These are phyloP conservation scores for Mirounga angustirostris DNA, from an alignment of 2,113 vertebrate genomes.

Conservation along the genomic window DNA sequence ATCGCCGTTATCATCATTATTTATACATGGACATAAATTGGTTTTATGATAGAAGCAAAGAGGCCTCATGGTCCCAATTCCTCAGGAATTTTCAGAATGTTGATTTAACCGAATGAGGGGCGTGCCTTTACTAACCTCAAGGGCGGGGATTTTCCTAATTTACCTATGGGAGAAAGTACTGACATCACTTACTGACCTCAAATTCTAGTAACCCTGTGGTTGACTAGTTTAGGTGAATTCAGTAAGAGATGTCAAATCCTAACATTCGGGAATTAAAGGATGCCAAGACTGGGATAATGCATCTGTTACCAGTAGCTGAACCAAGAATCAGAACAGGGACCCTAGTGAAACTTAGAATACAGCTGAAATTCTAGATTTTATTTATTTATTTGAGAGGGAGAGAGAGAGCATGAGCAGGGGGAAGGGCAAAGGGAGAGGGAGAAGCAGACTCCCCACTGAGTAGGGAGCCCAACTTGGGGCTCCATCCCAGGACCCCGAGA, in stretches of 20 bases:
- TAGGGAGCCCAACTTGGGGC: neutral
- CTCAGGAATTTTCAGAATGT: neutral
- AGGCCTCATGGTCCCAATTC: neutral
- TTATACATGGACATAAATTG: neutral
- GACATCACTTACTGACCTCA: neutral
- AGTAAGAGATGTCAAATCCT: neutral
- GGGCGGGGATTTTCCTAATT: neutral
- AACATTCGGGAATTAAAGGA: neutral
- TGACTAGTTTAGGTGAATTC: neutral
- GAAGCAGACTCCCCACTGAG: neutral
- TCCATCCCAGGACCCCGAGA: neutral
- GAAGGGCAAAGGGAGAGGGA: neutral
- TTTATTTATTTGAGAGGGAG: neutral
- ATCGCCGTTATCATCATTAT: neutral
- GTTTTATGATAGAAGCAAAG: neutral
- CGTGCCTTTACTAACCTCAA: neutral
- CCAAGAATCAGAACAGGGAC: neutral
- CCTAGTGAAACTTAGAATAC: neutral
- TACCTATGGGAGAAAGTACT: neutral
- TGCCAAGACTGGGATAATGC: neutral
- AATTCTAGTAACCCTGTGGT: neutral
- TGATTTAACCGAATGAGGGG: neutral
- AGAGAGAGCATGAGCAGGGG: neutral
- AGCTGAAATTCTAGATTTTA: neutral
- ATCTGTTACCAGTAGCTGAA: neutral